Percentiles rank a stretch among this genome's conserved stretches.
phyloP scores from a whole-genome alignment of 2,888 invertebrate species.

The Neoitamus cyanurus region DNA sequence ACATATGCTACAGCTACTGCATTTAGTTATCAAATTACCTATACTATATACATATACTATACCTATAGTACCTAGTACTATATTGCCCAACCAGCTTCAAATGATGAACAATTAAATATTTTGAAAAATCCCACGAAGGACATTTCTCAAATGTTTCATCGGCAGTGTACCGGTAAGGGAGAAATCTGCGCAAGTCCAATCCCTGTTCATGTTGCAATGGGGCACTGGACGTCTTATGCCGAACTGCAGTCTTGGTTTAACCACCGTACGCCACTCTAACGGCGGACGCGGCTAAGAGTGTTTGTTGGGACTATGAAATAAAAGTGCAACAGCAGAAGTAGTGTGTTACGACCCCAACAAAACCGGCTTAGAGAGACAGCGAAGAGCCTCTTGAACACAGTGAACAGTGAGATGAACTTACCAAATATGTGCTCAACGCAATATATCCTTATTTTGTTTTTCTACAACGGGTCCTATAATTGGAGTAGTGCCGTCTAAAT shows the following conservation, averaged over 20 bases:
- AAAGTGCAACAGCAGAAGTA: constrained; percentile 15
- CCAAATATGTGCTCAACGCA: constrained; percentile 64
- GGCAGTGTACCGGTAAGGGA: neutral
- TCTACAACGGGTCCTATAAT: constrained; percentile 67
- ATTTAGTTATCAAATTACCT: too few species aligned
- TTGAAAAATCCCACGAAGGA: neutral
- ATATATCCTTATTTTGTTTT: constrained; percentile 67
- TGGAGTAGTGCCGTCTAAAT: constrained; percentile 63
- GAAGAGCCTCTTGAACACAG: neutral
- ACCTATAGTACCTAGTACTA: too few species aligned
- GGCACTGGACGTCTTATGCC: neutral
- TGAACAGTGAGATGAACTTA: constrained; percentile 54
- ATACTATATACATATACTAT: too few species aligned
- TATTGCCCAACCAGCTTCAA: too few species aligned
- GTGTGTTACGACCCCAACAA: neutral
- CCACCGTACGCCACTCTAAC: constrained; percentile 59
- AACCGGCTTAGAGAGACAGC: neutral
- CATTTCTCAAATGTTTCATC: neutral
- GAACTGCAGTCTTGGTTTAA: constrained; percentile 43
- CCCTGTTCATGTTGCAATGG: constrained; percentile 1
- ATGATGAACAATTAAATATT: neutral
- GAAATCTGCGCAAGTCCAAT: neutral
- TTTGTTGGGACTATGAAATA: constrained; percentile 24
- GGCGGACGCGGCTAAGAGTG: constrained; percentile 57
- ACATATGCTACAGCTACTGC: too few species aligned